Evolutionary conservation across 2,797 vertebrate species (phyloP).

Genomic region (Natrix natrix): DNA sequence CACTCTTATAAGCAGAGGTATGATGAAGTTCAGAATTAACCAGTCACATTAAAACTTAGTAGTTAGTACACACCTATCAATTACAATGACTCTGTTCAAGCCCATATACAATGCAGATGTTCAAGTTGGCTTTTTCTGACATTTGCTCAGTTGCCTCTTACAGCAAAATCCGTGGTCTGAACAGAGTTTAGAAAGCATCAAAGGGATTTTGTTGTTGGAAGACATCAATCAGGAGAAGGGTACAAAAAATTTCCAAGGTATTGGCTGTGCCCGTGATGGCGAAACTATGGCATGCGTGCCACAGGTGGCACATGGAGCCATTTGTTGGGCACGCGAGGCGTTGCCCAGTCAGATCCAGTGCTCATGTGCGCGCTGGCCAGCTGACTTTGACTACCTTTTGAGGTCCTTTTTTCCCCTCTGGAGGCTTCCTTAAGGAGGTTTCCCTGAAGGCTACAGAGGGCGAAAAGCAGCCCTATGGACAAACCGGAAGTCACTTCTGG

Average conservation of each 20-base stretch:
- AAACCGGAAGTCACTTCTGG: too few species aligned
- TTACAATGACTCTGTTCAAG: background rate
- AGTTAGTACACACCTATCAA: background rate
- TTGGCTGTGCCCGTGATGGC: background rate
- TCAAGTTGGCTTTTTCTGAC: background rate
- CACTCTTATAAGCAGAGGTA: background rate
- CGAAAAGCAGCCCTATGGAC: too few species aligned
- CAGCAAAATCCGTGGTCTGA: background rate
- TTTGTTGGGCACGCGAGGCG: too few species aligned
- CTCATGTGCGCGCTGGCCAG: too few species aligned
- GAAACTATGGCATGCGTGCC: too few species aligned
- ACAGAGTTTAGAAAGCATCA: background rate
- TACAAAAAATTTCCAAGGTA: background rate
- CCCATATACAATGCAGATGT: background rate
- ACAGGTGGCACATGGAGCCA: too few species aligned
- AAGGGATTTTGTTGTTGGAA: background rate
- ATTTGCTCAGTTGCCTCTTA: background rate
- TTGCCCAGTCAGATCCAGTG: too few species aligned
- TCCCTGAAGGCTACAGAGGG: too few species aligned
- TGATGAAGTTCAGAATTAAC: background rate
- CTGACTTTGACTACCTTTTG: too few species aligned
- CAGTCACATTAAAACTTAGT: background rate
- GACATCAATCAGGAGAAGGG: background rate
- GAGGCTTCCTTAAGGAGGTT: too few species aligned
- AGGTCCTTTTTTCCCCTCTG: too few species aligned